Evolutionary conservation across 2,888 invertebrate species (phyloP), one percentile per base, ranked within the genome.

Genomic region (Apamea sordens): DNA sequence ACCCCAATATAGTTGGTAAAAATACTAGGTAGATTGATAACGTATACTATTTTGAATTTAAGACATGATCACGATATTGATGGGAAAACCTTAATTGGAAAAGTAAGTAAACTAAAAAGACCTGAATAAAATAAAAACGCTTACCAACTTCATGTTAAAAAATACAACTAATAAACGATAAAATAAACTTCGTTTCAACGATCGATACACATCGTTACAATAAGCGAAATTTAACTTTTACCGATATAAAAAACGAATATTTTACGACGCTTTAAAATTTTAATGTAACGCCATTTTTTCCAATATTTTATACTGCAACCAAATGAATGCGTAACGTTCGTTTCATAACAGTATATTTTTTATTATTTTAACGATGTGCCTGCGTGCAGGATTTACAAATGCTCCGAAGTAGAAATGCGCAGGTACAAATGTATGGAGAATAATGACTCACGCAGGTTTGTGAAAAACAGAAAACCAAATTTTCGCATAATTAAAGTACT

Each of bases 251-350:
- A 92, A 89, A 84, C 64, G 85, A 88, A 91, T 91, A 89, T 91
- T 93, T 94, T 93, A 94, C 90, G 93, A 92, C 79, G 88, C 89
- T 90, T 90, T 93, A 90, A 94, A 93, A 92, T 87, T 92, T 92
- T 91, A 89, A 92, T 92, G 89, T 79, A 82, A 80, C 83, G 81
- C 59, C 53, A 47, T 81, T 86, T 78, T 75, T 71, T 36, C 53
- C 67, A 59, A 78, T 77, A 67, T 81, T 80, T 74, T 77, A 24
- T 75, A 75, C 44, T 59, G 72, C 64, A 68, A 7, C n/a, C 74
- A 67, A 72, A 63, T 63, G 70, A 73, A 67, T 63, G 32, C 59
- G 44, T 71, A 36, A 36, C 36, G 15, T 72, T 79, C 73, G 65
- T 75, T 73, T 59, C 2, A 7, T 24, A 74, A 76, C 10, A 69